Percentiles rank a stretch among this genome's conserved stretches.
phyloP scores from a whole-genome alignment of 2,797 vertebrate genomes.

The Melanotaenia maccullochi region DNA sequence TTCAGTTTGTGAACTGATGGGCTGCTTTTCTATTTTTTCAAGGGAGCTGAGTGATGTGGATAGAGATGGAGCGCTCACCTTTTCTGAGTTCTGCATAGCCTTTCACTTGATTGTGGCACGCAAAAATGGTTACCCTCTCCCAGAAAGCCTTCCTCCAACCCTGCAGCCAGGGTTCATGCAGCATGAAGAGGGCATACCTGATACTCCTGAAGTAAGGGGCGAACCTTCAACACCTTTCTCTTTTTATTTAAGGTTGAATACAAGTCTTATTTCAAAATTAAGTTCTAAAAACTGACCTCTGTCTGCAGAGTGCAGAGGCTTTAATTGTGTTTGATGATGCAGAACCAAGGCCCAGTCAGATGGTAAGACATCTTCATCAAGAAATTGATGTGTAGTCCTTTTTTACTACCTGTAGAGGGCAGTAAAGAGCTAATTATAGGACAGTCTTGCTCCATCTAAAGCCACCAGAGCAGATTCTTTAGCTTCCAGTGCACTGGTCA shows the following conservation, averaged over 20 bases:
- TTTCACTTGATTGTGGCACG: slow-evolving; percentile 97
- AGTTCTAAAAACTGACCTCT: slow-evolving; percentile 8
- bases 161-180: slow-evolving; percentile 81
- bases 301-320: slow-evolving; percentile 69
- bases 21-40: not conserved
- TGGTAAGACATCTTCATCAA: slow-evolving; percentile 37
- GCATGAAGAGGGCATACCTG: slow-evolving; percentile 65
- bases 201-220: slow-evolving; percentile 50
- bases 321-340: slow-evolving; percentile 81
- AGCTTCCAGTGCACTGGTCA: slow-evolving; percentile 6
- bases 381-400: not conserved
- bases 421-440: slow-evolving; percentile 23
- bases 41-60: slow-evolving; percentile 98
- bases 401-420: slow-evolving; percentile 46
- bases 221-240: not conserved
- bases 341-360: slow-evolving; percentile 47
- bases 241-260: not conserved
- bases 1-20: not conserved
- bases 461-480: not conserved
- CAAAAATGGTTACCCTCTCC: slow-evolving; percentile 95
- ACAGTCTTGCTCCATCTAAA: not conserved
- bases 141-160: slow-evolving; percentile 88
- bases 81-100: slow-evolving; percentile 93
- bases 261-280: not conserved
- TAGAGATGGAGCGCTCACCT: slow-evolving; percentile 92